Base-by-base conservation (phyloP, 2,797 vertebrate genomes). In the Gallinago solitaria region DNA sequence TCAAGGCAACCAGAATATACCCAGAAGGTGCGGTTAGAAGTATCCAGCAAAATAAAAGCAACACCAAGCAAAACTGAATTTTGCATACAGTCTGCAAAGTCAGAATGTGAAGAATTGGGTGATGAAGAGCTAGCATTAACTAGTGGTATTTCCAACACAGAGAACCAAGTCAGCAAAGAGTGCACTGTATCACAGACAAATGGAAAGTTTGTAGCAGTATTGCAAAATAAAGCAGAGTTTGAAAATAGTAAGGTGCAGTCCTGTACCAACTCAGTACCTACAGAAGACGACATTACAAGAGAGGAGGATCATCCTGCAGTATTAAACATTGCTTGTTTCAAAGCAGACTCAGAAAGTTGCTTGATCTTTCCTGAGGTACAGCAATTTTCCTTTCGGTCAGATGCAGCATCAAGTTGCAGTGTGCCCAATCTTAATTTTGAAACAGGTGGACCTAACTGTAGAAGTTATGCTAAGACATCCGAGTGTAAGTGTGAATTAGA, bases 341-440 rank as follows among this genome's bases (percentile, higher is more conserved):
- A 93, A 92, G 92, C 97, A 91, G 96, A 94, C 60, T 98, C 98
- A 56, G 97, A 98, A 93, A 96, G 92, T 28, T 95, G 45, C 77
- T 96, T 98, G 89, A 25, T 64, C 73, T 83, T 91, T 83, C 89
- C 93, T 28, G 23, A 24, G 14, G n/a, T 57, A 37, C 67, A 77
- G 69, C 89, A 81, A 5, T 87, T 83, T 63, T 71, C 93, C 68
- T 81, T 83, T 63, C 12, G 0, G 80, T 59, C 96, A 88, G 87
- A 90, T 94, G 75, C 63, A 89, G 93, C 86, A 60, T 63, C 87
- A 73, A 94, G 95, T 75, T 83, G 56, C 47, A 98, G 98, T 92
- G 95, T 98, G 90, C 97, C 97, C 64, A 94, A 97, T 68, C 96
- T 97, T 89, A 37, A 91, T 76, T 88, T 90, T 59, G 75, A 86